Evolutionary conservation across 2,113 vertebrate species (phyloP), one percentile per base, ranked within the genome.

Genomic region (Leiothrix lutea): DNA sequence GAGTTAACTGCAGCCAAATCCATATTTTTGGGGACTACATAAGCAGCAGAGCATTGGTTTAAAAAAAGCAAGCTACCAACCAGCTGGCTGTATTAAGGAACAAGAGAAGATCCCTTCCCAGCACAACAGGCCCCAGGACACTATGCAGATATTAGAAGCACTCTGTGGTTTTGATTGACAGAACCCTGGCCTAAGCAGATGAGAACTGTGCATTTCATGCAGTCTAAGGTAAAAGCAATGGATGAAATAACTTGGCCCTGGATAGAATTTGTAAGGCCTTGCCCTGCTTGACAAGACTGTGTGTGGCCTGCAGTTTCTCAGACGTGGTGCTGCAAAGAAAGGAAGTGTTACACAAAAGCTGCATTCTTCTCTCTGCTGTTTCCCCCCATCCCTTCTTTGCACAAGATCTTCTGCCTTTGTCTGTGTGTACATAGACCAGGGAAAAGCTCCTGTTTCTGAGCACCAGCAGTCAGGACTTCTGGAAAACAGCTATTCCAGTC

Each of bases 231-330:
- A 88, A 91, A 95, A 62, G 38, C 50, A 62, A 36, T 2, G 6
- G 36, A 90, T 83, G 73, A 83, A 96, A 73, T 66, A 82, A 80
- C 81, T 33, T 54, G 21, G 81, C 29, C 50, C 58, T 70, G 23
- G 22, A 48, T 2, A 88, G 73, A 58, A 77, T 93, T 35, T 47
- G 67, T 82, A 47, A 93, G 78, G 71, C 79, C 79, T 54, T 16
- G 42, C 45, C 33, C 36, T 61, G 45, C 62, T 19, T 73, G 66
- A 82, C 38, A 44, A 33, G 81, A 21, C 89, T 58, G 70, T 29
- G 94, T 90, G 92, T 70, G 93, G 90, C 92, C 88, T 80, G 79
- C 79, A 77, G 38, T 72, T 91, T 67, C 93, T 87, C 86, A 87
- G 89, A 17, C 77, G 20, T 7, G n/a, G 38, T 11, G 35, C 84